phyloP scores from a whole-genome alignment of 2,113 vertebrate species.

The Saccopteryx leptura region DNA sequence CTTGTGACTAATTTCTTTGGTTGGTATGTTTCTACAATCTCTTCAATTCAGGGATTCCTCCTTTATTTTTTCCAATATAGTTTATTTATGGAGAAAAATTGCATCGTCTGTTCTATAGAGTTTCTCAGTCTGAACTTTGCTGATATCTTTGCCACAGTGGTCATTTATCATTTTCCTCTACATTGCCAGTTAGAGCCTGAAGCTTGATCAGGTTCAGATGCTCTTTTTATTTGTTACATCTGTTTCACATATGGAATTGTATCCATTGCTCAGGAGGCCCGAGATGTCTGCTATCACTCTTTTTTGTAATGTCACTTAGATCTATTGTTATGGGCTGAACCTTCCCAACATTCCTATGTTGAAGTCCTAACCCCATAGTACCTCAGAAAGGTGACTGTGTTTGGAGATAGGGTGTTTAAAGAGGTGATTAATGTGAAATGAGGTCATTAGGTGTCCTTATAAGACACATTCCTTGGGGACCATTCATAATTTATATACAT shows the following conservation, averaged over 20 bases:
- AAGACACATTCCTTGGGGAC: neutral
- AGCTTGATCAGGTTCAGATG: constrained; percentile 6
- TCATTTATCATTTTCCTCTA: constrained; percentile 2
- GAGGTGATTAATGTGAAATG: neutral
- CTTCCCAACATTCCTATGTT: too few species aligned
- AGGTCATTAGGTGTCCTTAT: neutral
- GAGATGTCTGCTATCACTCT: neutral
- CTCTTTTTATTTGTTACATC: neutral
- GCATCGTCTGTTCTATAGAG: neutral
- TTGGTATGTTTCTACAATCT: neutral
- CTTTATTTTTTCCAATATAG: neutral
- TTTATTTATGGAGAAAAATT: constrained; percentile 24
- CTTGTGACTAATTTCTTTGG: neutral
- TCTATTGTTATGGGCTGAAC: neutral
- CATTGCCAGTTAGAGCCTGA: constrained; percentile 23
- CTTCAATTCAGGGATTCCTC: neutral
- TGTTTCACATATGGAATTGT: neutral
- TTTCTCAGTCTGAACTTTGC: neutral
- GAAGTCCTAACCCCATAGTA: neutral
- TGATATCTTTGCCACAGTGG: neutral
- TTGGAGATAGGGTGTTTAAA: neutral
- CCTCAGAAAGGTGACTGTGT: neutral
- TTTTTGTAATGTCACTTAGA: neutral
- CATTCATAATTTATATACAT: too few species aligned
- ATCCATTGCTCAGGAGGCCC: neutral